These are phyloP conservation scores for Sciaenops ocellatus DNA, from an alignment of 2,797 vertebrate species.

Conservation along the genomic window DNA sequence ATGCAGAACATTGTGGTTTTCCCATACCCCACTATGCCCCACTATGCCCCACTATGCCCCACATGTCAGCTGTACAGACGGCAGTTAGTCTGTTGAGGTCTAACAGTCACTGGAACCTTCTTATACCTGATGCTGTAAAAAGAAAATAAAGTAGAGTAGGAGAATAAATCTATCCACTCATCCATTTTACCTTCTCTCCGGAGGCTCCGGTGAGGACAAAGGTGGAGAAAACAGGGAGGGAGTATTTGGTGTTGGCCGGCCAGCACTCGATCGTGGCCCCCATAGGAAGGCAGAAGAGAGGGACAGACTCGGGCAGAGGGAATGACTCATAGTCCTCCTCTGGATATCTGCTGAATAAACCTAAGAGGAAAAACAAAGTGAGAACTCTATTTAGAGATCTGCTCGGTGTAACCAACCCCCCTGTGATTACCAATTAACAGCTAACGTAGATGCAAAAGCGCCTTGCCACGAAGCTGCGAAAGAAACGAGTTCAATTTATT, in stretches of 20 bases:
- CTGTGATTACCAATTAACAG: constrained; percentile 36
- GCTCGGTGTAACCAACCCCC: constrained; percentile 10
- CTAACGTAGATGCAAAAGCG: constrained; percentile 19
- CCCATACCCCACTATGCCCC: background rate
- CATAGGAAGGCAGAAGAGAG: constrained; percentile 97
- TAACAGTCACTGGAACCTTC: constrained; percentile 33
- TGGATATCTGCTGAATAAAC: constrained; percentile 95
- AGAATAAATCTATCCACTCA: background rate
- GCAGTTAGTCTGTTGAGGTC: constrained; percentile 49
- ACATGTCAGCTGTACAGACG: constrained; percentile 37
- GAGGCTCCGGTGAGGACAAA: constrained; percentile 96
- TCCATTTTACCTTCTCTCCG: constrained; percentile 91
- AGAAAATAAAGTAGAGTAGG: background rate
- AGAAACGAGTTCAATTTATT: constrained; percentile 10
- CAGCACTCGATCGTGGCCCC: constrained; percentile 96
- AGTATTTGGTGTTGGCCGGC: constrained; percentile 94
- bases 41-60: too few species aligned
- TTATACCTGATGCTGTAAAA: constrained; percentile 19
- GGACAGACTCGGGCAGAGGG: constrained; percentile 94
- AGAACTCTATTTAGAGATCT: constrained; percentile 23
- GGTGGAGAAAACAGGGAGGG: constrained; percentile 95
- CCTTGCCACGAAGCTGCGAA: constrained; percentile 18
- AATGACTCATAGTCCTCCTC: constrained; percentile 96
- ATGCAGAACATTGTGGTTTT: constrained; percentile 41
- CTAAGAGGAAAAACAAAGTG: constrained; percentile 68